phyloP scores from a whole-genome alignment of 92 coral and sea anemone genomes.

The Zoanthus gigantus region DNA sequence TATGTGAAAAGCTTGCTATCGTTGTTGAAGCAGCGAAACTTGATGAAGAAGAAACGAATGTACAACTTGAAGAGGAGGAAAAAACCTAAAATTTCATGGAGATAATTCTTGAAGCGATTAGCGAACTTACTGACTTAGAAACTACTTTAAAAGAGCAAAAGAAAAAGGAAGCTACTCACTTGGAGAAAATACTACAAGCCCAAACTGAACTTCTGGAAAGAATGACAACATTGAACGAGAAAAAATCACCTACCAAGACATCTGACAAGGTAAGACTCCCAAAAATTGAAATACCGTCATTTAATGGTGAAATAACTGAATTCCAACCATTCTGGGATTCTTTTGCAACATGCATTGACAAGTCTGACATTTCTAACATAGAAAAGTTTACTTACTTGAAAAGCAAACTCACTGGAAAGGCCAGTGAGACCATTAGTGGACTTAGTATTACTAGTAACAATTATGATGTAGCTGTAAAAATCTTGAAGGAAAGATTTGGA shows the following conservation, averaged over 20 bases:
- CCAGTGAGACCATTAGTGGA: constrained; percentile 1
- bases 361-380: constrained; percentile 5
- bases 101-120: constrained; percentile 31
- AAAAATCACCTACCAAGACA: constrained; percentile 26
- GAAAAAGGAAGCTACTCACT: constrained; percentile 5
- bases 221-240: constrained; percentile 35
- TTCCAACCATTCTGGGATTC: too few species aligned
- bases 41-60: constrained; percentile 27
- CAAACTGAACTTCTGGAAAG: constrained; percentile 44
- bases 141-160: neutral
- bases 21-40: constrained; percentile 38
- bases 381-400: constrained; percentile 47
- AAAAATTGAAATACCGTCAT: neutral
- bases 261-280: constrained; percentile 42
- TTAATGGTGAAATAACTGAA: constrained; percentile 31
- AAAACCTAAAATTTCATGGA: neutral
- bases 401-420: constrained; percentile 6
- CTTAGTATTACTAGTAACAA: constrained; percentile 28
- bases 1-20: constrained; percentile 37
- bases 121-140: constrained; percentile 32
- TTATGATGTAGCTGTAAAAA: constrained; percentile 40
- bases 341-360: too few species aligned
- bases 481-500: constrained; percentile 21
- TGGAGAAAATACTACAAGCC: constrained; percentile 35
- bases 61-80: constrained; percentile 30